phyloP scores from a whole-genome alignment of 2,888 invertebrate genomes.

The Brachypalpus laphriformis region DNA sequence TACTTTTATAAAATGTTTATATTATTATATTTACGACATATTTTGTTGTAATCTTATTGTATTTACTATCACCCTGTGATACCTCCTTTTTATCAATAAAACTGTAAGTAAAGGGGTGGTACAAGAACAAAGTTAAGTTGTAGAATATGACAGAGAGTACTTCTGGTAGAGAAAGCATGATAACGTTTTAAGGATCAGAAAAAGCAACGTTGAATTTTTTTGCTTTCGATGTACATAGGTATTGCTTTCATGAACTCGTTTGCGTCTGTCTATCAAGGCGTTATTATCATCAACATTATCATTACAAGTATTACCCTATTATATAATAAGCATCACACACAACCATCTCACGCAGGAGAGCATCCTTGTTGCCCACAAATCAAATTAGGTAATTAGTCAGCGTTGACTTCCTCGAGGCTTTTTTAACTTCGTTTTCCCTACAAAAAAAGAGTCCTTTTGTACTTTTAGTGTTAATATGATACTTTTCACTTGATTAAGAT shows the following conservation, averaged over 20 bases:
- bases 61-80: background rate
- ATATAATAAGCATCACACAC: background rate
- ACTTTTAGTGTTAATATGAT: background rate
- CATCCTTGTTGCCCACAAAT: background rate
- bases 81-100: background rate
- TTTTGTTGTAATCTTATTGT: too few species aligned
- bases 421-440: background rate
- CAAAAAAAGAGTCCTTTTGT: background rate
- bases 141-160: background rate
- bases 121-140: background rate
- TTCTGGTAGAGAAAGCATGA: background rate
- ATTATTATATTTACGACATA: too few species aligned
- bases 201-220: too few species aligned
- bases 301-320: background rate
- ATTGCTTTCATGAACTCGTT: background rate
- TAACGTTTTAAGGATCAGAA: background rate
- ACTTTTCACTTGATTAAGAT: too few species aligned
- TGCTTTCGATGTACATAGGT: too few species aligned
- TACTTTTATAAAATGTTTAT: too few species aligned
- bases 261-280: background rate
- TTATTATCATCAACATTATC: background rate
- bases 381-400: background rate
- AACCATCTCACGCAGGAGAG: background rate
- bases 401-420: background rate
- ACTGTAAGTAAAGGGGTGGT: background rate